Percentiles rank a stretch among this genome's conserved stretches.
phyloP scores from a whole-genome alignment of 2,797 vertebrate species.

The Morus bassanus region DNA sequence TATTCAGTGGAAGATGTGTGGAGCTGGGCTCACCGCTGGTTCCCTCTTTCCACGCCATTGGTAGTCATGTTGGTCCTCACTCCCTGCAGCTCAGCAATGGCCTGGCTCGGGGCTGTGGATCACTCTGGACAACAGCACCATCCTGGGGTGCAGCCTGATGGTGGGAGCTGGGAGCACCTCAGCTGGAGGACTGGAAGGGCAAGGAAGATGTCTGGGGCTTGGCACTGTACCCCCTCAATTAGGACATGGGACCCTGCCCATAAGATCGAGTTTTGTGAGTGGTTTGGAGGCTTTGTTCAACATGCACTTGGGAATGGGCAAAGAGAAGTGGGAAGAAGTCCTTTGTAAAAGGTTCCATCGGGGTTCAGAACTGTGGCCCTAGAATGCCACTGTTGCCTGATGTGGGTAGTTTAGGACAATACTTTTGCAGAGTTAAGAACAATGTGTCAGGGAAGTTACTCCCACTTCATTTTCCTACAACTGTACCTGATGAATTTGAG shows the following conservation, averaged over 20 bases:
- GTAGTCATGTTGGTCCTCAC: accelerated
- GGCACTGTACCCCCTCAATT: neutral
- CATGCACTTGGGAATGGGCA: neutral
- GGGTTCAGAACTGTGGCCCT: neutral
- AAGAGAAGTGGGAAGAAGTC: neutral
- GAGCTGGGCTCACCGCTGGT: neutral
- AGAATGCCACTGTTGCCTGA: neutral
- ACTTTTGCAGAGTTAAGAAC: neutral
- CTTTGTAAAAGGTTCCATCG: neutral
- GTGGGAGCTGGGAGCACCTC: neutral
- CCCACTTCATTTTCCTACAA: neutral
- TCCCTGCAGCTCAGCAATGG: accelerated
- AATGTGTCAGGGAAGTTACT: neutral
- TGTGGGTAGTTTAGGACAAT: neutral
- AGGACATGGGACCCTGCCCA: neutral
- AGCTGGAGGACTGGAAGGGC: neutral
- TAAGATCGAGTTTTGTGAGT: neutral
- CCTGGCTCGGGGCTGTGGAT: accelerated
- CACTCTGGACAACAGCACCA: neutral
- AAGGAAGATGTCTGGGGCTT: neutral
- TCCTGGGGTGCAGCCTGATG: no score
- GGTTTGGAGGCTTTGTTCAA: neutral
- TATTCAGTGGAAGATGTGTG: accelerated
- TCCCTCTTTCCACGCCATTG: neutral
- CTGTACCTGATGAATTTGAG: neutral